Evolutionary conservation across 1,140 invertebrate genomes (phyloP).

Genomic region (Eupeodes corollae): DNA sequence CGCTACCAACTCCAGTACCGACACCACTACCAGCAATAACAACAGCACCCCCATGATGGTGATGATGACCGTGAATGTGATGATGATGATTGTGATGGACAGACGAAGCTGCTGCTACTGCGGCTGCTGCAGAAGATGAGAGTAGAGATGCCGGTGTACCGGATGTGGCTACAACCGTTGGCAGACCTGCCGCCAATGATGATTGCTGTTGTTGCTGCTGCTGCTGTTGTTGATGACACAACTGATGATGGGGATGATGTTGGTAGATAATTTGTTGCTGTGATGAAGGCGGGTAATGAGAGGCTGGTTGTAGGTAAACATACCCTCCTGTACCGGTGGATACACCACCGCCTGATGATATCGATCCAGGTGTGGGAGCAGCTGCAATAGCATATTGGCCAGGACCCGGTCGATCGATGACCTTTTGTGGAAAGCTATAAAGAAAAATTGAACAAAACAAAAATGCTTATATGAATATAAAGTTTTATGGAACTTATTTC

Average conservation of each 20-base stretch:
- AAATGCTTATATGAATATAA: neutral
- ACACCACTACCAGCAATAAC: conserved; percentile 34
- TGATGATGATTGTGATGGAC: conserved; percentile 38
- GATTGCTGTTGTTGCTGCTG: conserved; percentile 1
- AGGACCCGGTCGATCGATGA: conserved; percentile 32
- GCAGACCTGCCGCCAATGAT: neutral
- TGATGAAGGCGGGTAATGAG: conserved; percentile 6
- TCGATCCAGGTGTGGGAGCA: conserved; percentile 10
- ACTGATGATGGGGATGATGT: conserved; percentile 23
- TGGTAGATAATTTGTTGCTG: conserved; percentile 18
- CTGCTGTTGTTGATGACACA: conserved; percentile 33
- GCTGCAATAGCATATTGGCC: conserved; percentile 29
- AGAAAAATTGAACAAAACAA: conserved; percentile 13
- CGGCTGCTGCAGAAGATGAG: conserved; percentile 2
- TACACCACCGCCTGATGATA: conserved; percentile 10
- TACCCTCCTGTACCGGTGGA: conserved; percentile 27
- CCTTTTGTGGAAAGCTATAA: conserved; percentile 37
- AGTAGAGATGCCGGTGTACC: neutral
- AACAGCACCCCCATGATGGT: conserved; percentile 34
- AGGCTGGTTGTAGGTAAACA: conserved; percentile 34
- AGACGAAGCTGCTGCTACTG: conserved; percentile 23
- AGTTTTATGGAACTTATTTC: neutral
- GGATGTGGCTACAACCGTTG: neutral
- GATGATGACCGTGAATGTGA: conserved; percentile 39
- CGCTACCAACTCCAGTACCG: conserved; percentile 26